Evolutionary conservation across 2,888 invertebrate genomes (phyloP).

Genomic region (Tortrix viridana): DNA sequence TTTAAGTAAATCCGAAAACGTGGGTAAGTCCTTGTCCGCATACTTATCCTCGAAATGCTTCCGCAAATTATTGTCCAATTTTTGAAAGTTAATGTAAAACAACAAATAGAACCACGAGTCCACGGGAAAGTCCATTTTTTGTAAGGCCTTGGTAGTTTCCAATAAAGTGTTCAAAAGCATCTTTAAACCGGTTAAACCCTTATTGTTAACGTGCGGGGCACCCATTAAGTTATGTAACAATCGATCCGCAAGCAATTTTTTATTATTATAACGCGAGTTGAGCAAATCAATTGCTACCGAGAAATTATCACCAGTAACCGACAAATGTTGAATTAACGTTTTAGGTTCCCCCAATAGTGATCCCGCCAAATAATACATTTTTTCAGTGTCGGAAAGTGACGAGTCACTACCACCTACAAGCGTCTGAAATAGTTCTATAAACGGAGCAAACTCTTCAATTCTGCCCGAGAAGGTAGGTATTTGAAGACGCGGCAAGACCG

Average conservation of each 20-base stretch:
- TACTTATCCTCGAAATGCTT: neutral
- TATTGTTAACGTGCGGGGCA: neutral
- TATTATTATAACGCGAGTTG: neutral
- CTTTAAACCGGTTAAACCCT: neutral
- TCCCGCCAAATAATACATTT: neutral
- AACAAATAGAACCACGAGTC: neutral
- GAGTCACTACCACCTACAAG: neutral
- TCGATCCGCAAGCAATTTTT: neutral
- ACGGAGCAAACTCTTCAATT: neutral
- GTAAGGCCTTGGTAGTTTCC: neutral
- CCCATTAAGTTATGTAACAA: neutral
- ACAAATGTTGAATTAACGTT: conserved; percentile 1
- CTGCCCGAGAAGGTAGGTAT: neutral
- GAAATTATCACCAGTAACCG: neutral
- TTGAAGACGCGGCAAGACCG: neutral
- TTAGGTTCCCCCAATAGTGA: conserved; percentile 1
- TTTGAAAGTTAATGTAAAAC: conserved; percentile 1
- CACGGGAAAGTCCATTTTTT: neutral
- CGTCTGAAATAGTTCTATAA: neutral
- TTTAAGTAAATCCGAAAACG: neutral
- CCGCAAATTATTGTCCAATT: neutral
- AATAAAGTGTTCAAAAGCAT: neutral
- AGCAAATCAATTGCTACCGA: neutral
- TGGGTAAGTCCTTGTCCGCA: neutral
- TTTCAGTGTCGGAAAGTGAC: neutral